Percentiles rank a stretch among this genome's conserved stretches.
Conservation (phyloP, 2,797 vertebrate genomes). For the Epinephelus awoara region DNA sequence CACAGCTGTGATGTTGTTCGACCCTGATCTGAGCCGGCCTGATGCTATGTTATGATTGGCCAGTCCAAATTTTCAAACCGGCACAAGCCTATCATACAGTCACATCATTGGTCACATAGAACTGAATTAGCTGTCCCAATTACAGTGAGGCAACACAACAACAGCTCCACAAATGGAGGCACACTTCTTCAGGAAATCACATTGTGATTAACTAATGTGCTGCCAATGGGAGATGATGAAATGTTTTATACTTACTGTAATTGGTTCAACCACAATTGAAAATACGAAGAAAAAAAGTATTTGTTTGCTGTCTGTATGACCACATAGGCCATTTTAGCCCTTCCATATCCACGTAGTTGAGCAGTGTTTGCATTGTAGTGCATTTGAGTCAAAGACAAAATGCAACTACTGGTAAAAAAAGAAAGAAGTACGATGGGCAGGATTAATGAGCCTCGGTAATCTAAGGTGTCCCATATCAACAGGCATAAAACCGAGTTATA, state of each 20-base stretch:
- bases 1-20: no score
- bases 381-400: background rate
- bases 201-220: background rate
- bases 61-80: no score
- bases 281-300: background rate
- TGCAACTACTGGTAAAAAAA: background rate
- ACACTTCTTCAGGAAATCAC: background rate
- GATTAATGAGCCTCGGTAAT: slow-evolving; percentile 11
- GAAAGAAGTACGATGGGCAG: background rate
- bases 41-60: no score
- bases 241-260: background rate
- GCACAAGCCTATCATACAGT: no score
- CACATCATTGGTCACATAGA: background rate
- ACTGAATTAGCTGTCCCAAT: background rate
- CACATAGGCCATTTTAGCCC: background rate
- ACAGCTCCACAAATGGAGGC: background rate
- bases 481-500: background rate
- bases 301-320: background rate
- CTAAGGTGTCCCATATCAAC: background rate
- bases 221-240: background rate
- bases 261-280: background rate
- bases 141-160: background rate
- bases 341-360: background rate
- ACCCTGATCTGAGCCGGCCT: no score
- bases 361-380: background rate